Evolutionary conservation across 2,113 vertebrate species (phyloP), one percentile per base, ranked within the genome.

Genomic region (Tyto alba): DNA sequence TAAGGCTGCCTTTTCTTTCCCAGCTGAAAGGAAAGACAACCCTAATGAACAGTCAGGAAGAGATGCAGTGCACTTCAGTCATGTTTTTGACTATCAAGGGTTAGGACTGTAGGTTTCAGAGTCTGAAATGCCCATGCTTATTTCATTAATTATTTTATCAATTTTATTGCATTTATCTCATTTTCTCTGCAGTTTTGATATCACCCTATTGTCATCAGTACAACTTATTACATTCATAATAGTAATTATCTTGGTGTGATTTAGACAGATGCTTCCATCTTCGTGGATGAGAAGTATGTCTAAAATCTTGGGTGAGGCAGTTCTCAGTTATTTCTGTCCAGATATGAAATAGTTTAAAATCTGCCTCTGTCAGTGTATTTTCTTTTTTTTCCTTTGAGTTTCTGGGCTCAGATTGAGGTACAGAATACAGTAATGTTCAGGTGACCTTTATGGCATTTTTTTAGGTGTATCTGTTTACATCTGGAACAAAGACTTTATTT

Each of bases 151-250:
- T 63, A 45, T 53, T 79, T 66, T 29, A 27, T 78, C 10, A 52
- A 2, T 38, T 72, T 55, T 20, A 57, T 36, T 81, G 29, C 5
- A 27, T 50, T 85, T 72, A 18, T 75, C 8, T 82, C 21, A 34
- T 0, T 0, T 45, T 88, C 10, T 45, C 11, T 8, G 1, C 30
- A 3, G 13, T 76, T 85, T 67, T 75, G 4, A 27, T 64, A 9
- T 52, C 3, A 1, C 3, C 17, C 11, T 68, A 2, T n/a, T 73
- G 25, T 52, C 21, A 47, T 13, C 6, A 56, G 25, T 57, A 25
- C 21, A 72, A 18, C 12, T 79, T 71, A 32, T 7, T 63, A 38
- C 36, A 16, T 32, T 83, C 6, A 9, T 6, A 72, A 26, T 3
- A 18, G 16, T 43, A 48, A 72, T 20, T 13, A 30, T 3, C 40